A percentile compares a stretch with the other conserved stretches of the same genome.
Evolutionary conservation across 2,888 invertebrate species (phyloP).

Genomic region (Pristionchus mayeri): DNA sequence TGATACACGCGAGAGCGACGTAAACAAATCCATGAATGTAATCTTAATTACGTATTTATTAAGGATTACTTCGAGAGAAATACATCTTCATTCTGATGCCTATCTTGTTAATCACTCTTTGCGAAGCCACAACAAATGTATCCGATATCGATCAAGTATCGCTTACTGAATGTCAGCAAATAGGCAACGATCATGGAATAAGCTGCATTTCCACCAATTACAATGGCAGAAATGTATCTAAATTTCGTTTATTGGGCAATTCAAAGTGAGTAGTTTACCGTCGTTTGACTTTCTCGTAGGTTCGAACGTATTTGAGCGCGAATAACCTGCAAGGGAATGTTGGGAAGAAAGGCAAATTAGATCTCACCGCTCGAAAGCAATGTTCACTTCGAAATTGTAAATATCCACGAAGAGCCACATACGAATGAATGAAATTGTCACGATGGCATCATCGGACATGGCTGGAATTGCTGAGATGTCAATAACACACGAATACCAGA

Average conservation of each 20-base stretch:
- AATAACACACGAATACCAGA: too few relatives aligned
- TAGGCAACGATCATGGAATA: not conserved
- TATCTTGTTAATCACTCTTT: too few relatives aligned
- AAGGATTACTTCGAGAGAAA: too few relatives aligned
- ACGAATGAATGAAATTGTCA: not conserved
- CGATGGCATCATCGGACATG: not conserved
- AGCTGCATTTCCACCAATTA: not conserved
- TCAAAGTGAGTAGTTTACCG: not conserved
- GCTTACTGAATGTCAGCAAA: constrained; percentile 1
- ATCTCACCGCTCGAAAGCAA: not conserved
- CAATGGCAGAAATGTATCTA: not conserved
- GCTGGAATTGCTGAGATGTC: not conserved
- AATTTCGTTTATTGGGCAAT: not conserved
- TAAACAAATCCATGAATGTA: constrained; percentile 13
- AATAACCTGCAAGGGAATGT: not conserved
- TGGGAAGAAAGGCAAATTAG: not conserved
- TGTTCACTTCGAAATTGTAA: constrained; percentile 21
- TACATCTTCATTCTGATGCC: too few relatives aligned
- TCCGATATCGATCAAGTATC: too few relatives aligned
- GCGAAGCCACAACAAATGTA: too few relatives aligned
- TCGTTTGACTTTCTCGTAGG: not conserved
- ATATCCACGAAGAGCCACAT: not conserved
- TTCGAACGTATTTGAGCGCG: not conserved
- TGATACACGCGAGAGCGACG: not conserved
- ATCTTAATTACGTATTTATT: too few relatives aligned